Evolutionary conservation across 2,797 vertebrate genomes (phyloP).

Genomic region (Pantherophis alleghaniensis): DNA sequence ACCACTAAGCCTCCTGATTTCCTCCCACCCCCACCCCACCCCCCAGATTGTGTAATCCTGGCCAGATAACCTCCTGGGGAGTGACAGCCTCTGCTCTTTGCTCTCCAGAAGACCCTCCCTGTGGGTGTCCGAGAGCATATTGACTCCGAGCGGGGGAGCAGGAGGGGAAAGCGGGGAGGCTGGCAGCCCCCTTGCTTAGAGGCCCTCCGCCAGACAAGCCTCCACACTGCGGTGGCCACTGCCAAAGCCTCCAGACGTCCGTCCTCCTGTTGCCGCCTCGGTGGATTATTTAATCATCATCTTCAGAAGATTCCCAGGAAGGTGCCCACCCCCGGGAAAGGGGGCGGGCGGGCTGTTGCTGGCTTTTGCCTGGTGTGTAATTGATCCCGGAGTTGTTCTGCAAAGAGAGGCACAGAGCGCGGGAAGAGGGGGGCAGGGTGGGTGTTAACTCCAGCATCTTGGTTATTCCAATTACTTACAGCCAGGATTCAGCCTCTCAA

Average conservation of each 20-base stretch:
- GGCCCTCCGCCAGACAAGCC: not conserved
- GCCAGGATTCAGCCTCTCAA: not conserved
- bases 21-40: not conserved
- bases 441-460: not conserved
- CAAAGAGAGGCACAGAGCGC: constrained; percentile 14
- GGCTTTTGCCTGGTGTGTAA: not conserved
- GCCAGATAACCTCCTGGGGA: not conserved
- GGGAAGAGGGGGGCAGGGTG: not conserved
- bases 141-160: not conserved
- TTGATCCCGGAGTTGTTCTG: constrained; percentile 30
- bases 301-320: constrained; percentile 2
- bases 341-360: not conserved
- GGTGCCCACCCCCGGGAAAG: not conserved
- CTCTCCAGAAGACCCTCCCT: constrained; percentile 22
- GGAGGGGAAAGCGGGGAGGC: not conserved
- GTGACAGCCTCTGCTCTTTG: not conserved
- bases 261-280: not conserved
- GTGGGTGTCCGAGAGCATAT: constrained; percentile 23
- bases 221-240: not conserved
- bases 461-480: not conserved
- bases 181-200: not conserved
- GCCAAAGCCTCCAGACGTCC: not conserved
- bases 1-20: not conserved
- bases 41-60: not conserved
- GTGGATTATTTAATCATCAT: not conserved